Conservation (phyloP, 2,888 invertebrate species). For the Nebria brevicollis region DNA sequence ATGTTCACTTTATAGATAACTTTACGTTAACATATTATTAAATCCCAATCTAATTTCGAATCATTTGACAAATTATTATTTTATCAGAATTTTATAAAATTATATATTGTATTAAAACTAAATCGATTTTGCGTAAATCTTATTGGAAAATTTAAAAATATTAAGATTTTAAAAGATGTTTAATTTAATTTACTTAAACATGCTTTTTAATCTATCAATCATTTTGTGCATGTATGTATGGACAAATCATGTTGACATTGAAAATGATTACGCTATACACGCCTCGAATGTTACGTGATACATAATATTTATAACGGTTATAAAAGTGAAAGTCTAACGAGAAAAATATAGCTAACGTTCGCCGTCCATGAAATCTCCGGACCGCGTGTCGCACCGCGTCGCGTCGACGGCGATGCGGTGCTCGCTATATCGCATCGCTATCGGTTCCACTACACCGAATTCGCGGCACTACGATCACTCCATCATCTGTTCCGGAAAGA, state of each 20-base stretch:
- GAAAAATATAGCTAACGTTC: constrained; percentile 14
- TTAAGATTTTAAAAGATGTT: too few relatives aligned
- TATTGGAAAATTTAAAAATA: too few relatives aligned
- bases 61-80: too few relatives aligned
- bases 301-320: constrained; percentile 46
- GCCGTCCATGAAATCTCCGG: constrained; percentile 41
- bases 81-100: too few relatives aligned
- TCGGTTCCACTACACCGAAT: not conserved
- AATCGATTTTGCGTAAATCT: too few relatives aligned
- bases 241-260: constrained; percentile 31
- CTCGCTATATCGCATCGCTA: too few relatives aligned
- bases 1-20: not conserved
- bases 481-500: not conserved
- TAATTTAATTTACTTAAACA: too few relatives aligned
- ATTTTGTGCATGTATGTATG: not conserved
- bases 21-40: too few relatives aligned
- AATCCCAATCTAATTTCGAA: too few relatives aligned
- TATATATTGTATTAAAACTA: too few relatives aligned
- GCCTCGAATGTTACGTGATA: constrained; percentile 43
- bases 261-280: constrained; percentile 40
- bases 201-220: too few relatives aligned
- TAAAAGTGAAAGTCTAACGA: constrained; percentile 41
- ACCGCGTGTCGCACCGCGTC: constrained; percentile 21
- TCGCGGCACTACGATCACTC: not conserved
- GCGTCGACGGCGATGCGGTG: not conserved